A percentile compares a stretch with the other conserved stretches of the same genome.
phyloP scores from a whole-genome alignment of 1,140 invertebrate species.

The Platorchestia sp. region DNA sequence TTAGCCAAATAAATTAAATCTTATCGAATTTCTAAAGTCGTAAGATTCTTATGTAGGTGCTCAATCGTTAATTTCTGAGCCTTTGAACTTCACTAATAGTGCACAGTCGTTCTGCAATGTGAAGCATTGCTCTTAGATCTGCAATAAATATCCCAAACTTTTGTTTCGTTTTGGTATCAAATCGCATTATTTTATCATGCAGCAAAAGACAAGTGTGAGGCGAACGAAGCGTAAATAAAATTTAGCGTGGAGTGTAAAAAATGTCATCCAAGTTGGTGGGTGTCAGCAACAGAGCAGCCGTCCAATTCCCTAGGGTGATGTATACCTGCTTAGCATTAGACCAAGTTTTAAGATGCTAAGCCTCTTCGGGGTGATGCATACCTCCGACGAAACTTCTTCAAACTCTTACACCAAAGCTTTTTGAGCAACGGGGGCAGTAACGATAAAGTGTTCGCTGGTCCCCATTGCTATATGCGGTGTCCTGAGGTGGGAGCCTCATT shows the following conservation, averaged over 20 bases:
- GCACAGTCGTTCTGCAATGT: neutral
- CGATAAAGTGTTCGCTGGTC: neutral
- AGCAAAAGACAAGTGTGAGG: neutral
- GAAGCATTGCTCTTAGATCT: neutral
- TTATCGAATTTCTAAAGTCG: too few species aligned
- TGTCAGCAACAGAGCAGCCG: neutral
- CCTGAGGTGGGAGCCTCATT: neutral
- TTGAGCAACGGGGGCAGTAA: constrained; percentile 18
- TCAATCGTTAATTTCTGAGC: too few species aligned
- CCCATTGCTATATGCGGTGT: neutral
- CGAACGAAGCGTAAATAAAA: constrained; percentile 10
- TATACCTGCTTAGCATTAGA: constrained; percentile 52
- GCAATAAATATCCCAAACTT: constrained; percentile 10
- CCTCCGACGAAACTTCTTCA: constrained; percentile 27
- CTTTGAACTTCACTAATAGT: too few species aligned
- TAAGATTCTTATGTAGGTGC: too few species aligned
- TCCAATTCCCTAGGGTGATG: constrained; percentile 18
- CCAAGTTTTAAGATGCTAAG: constrained; percentile 54
- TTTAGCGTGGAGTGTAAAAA: neutral
- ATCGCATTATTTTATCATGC: neutral
- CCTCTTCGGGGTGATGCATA: constrained; percentile 52
- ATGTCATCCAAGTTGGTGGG: constrained; percentile 14
- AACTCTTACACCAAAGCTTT: constrained; percentile 22
- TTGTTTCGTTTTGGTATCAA: neutral
- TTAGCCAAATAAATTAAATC: neutral